phyloP scores from a whole-genome alignment of 1,140 invertebrate species.

The Nixonia krombeini region DNA sequence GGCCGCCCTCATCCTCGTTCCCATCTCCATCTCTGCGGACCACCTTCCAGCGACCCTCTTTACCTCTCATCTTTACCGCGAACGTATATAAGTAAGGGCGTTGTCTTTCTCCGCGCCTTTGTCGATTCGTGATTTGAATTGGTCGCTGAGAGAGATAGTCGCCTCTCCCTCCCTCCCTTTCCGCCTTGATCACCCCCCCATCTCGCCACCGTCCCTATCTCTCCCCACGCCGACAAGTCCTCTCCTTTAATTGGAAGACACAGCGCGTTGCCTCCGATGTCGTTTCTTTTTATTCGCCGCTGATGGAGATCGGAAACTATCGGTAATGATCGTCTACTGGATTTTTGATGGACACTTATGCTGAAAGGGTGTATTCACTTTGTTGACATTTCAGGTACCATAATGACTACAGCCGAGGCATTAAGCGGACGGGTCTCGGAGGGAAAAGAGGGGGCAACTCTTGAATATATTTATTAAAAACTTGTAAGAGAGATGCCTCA shows the following conservation, averaged over 20 bases:
- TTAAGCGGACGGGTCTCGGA: too few species aligned
- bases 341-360: background rate
- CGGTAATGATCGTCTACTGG: too few species aligned
- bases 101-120: conserved; percentile 65
- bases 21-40: conserved; percentile 60
- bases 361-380: too few species aligned
- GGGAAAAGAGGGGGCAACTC: too few species aligned
- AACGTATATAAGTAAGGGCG: conserved; percentile 71
- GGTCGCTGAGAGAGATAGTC: background rate
- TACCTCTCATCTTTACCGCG: conserved; percentile 64
- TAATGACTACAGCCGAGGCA: too few species aligned
- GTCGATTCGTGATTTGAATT: conserved; percentile 40
- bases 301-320: background rate
- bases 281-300: background rate
- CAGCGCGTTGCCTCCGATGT: background rate
- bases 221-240: too few species aligned
- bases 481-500: too few species aligned
- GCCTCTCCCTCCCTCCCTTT: background rate
- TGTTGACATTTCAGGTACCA: too few species aligned
- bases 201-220: too few species aligned
- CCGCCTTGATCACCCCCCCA: too few species aligned
- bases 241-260: conserved; percentile 9
- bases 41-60: conserved; percentile 48
- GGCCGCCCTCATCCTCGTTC: conserved; percentile 50
- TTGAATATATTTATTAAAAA: too few species aligned